A percentile compares a stretch with the other conserved stretches of the same genome.
Conservation (phyloP, 1,140 invertebrate genomes). For the Diprion similis region DNA sequence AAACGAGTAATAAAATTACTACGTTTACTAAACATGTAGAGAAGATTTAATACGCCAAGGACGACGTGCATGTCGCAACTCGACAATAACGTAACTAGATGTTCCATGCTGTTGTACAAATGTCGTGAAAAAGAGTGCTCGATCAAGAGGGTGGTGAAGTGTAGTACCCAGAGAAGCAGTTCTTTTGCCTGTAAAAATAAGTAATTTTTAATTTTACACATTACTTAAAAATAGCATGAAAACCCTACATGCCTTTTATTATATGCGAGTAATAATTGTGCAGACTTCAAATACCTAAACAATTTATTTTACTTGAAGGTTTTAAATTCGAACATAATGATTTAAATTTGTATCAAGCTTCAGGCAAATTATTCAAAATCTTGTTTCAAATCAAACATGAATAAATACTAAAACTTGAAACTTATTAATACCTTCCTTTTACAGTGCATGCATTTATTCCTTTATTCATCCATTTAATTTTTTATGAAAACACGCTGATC, state of each 20-base stretch:
- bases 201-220: slow-evolving; percentile 8
- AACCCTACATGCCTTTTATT: slow-evolving; percentile 13
- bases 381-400: too few relatives aligned
- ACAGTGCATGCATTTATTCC: too few relatives aligned
- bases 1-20: slow-evolving; percentile 89
- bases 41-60: slow-evolving; percentile 84
- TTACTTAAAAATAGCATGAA: slow-evolving; percentile 18
- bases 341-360: too few relatives aligned
- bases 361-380: too few relatives aligned
- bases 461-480: too few relatives aligned
- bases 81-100: slow-evolving; percentile 81
- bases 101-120: slow-evolving; percentile 91
- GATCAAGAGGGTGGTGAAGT: slow-evolving; percentile 86
- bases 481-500: too few relatives aligned
- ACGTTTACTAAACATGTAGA: slow-evolving; percentile 93
- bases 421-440: too few relatives aligned
- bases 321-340: too few relatives aligned
- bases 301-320: not conserved
- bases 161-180: slow-evolving; percentile 78
- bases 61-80: slow-evolving; percentile 89
- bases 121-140: slow-evolving; percentile 92
- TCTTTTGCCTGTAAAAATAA: slow-evolving; percentile 71
- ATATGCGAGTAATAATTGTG: slow-evolving; percentile 12
- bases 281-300: not conserved
- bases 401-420: too few relatives aligned